Base-by-base conservation (phyloP, 1,140 invertebrate species). In the Dendroctonus ponderosae region DNA sequence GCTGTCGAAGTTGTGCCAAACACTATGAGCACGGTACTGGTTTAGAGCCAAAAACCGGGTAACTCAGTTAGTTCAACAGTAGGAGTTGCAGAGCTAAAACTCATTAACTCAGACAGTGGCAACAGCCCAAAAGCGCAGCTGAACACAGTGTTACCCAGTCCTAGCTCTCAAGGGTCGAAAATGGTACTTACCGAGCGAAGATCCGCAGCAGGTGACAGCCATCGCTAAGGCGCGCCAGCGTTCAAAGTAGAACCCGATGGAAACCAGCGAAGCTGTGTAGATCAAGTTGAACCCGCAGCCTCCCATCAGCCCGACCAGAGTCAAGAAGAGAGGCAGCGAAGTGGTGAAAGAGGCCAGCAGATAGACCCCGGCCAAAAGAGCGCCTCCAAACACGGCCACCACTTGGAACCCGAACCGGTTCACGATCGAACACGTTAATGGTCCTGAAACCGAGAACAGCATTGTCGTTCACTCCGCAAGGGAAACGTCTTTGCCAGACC, bases 271-370 rank as follows among this genome's bases (percentile, higher is more conserved):
- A 3, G 94, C 91, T 41, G 95, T 89, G 80, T 95, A 96, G 67
- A 96, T 89, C 79, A 96, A 82, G 11, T 93, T 91, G 71, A 92
- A 88, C 2, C 93, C 93, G 59, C 94, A 85, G 54, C 94, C 93
- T 89, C 79, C 62, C 71, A 89, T 72, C 12, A 89, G 71, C 38
- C 89, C 89, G 72, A 87, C 89, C 0, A 85, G 80, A 14, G 89
- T 50, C 60, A 84, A 85, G 5, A 91, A 79, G 53, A 82, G 77
- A 14, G 82, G 77, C 7, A 89, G 75, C 40, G 80, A 83, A 4
- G 79, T 80, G 7, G 85, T 81, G 61, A 85, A 84, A 7, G 79
- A 81, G 11, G 86, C 86, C 5, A 83, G 53, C 6, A 84, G 71
- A 67, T 89, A 88, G 3, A 82, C 83, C 3, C 80, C 46, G 11